Percentiles rank a stretch among this genome's conserved stretches.
phyloP scores from a whole-genome alignment of 2,888 invertebrate genomes.

The Dynastes hyllus region DNA sequence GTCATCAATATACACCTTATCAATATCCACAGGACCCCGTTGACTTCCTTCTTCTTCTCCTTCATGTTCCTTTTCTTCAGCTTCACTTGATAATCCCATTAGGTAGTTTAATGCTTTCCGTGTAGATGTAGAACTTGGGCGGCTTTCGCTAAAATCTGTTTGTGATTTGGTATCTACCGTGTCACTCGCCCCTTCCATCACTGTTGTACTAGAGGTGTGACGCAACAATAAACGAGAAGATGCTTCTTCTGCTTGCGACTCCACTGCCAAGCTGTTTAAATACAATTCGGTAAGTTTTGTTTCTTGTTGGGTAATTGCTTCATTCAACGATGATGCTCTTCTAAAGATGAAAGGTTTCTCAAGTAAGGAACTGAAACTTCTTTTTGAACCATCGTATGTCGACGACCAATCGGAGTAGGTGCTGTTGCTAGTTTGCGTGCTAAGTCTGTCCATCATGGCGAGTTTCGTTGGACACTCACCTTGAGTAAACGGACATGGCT shows the following conservation, averaged over 20 bases:
- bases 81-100: conserved; percentile 60
- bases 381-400: conserved; percentile 14
- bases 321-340: conserved; percentile 44
- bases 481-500: conserved; percentile 23
- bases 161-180: conserved; percentile 40
- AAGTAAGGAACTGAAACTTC: conserved; percentile 47
- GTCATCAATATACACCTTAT: conserved; percentile 51
- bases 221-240: not conserved
- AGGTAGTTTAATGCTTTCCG: conserved; percentile 61
- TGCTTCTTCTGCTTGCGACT: not conserved
- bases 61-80: conserved; percentile 54
- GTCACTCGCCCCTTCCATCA: not conserved
- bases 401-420: not conserved
- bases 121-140: conserved; percentile 27
- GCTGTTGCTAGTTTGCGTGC: not conserved
- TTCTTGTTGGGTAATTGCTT: conserved; percentile 38
- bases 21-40: conserved; percentile 13
- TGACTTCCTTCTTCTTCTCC: conserved; percentile 33
- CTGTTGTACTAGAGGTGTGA: conserved; percentile 8
- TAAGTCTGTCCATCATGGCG: not conserved
- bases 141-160: conserved; percentile 54
- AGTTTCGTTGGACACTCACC: conserved; percentile 33
- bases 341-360: conserved; percentile 48
- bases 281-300: conserved; percentile 24
- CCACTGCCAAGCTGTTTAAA: conserved; percentile 10